Percentiles rank a stretch among this genome's conserved stretches.
Evolutionary conservation across 2,888 invertebrate genomes (phyloP).

Genomic region (Ophraella communa): DNA sequence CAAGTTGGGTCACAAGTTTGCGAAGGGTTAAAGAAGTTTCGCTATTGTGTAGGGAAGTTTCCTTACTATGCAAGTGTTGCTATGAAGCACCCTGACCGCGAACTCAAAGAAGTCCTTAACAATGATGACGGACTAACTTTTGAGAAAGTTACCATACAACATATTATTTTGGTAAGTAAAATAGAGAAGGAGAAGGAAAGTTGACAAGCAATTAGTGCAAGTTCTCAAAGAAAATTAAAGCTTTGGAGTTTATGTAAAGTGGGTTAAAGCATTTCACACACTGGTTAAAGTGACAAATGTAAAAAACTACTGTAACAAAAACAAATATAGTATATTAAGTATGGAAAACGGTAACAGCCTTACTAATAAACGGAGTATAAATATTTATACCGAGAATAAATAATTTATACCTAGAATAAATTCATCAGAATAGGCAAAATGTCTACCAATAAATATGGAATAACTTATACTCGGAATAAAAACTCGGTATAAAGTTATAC

Average conservation of each 20-base stretch:
- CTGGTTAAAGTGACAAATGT: no score
- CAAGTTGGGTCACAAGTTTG: conserved; percentile 51
- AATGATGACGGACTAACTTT: conserved; percentile 32
- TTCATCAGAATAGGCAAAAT: no score
- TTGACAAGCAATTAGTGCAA: conserved; percentile 17
- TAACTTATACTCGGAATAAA: no score
- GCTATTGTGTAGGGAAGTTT: conserved; percentile 54
- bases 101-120: conserved; percentile 42
- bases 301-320: no score
- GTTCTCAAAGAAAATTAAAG: neutral
- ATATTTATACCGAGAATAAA: no score
- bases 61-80: conserved; percentile 53
- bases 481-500: no score
- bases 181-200: conserved; percentile 16
- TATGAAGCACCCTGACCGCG: conserved; percentile 56
- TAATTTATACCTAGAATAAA: no score
- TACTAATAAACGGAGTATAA: no score
- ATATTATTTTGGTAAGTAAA: conserved; percentile 23
- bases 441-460: no score
- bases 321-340: no score
- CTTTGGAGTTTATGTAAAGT: neutral
- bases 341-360: no score
- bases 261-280: neutral
- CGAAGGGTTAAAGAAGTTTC: conserved; percentile 53
- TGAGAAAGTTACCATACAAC: conserved; percentile 17